Percentiles rank a stretch among this genome's conserved stretches.
These are phyloP conservation scores for Tetragonisca angustula DNA, from an alignment of 2,888 invertebrate species.

Conservation along the genomic window DNA sequence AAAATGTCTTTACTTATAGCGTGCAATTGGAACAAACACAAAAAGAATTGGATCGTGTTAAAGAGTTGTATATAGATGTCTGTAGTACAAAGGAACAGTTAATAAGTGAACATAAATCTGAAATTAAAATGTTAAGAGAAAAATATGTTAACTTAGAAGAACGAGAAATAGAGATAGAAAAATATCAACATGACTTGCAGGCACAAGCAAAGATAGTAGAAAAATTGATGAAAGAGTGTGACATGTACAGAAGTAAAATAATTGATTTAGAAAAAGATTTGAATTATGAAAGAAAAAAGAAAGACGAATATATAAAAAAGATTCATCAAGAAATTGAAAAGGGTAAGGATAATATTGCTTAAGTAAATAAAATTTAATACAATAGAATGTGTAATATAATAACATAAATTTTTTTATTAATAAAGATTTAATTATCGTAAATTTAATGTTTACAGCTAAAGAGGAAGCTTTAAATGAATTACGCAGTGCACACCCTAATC, in stretches of 20 bases:
- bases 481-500: conserved; percentile 77
- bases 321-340: conserved; percentile 79
- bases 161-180: conserved; percentile 74
- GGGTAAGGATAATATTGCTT: conserved; percentile 65
- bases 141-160: conserved; percentile 73
- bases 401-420: too few relatives aligned
- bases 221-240: conserved; percentile 75
- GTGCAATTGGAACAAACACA: conserved; percentile 81
- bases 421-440: neutral
- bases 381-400: too few relatives aligned
- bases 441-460: conserved; percentile 72
- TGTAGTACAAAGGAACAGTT: conserved; percentile 87
- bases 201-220: conserved; percentile 74
- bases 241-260: conserved; percentile 73
- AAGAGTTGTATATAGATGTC: conserved; percentile 84
- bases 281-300: conserved; percentile 74
- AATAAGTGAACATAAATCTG: conserved; percentile 86
- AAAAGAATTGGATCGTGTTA: conserved; percentile 79
- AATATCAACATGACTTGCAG: conserved; percentile 74
- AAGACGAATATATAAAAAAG: conserved; percentile 76
- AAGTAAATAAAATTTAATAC: neutral
- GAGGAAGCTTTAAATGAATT: conserved; percentile 79
- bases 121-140: conserved; percentile 85
- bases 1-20: conserved; percentile 46
- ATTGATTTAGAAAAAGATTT: conserved; percentile 79